Conservation (phyloP, 2,113 vertebrate species). For the Coptodon bakossiorum region DNA sequence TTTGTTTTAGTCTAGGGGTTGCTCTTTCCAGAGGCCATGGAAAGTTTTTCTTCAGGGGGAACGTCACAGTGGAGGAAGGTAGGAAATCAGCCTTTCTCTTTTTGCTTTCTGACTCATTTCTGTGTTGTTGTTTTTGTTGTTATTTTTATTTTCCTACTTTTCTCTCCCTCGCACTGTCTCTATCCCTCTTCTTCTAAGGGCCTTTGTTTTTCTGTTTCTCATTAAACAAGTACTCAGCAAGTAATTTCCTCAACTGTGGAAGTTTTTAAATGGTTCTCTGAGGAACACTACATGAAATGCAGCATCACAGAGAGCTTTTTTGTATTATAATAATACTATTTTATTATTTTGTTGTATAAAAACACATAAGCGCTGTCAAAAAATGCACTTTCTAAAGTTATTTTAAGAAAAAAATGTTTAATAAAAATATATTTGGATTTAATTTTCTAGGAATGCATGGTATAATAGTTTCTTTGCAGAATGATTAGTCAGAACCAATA, state of each 20-base stretch:
- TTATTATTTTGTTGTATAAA: neutral
- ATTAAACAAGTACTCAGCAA: neutral
- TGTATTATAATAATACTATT: neutral
- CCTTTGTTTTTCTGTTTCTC: neutral
- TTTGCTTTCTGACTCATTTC: neutral
- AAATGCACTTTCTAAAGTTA: neutral
- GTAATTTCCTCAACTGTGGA: too few species aligned
- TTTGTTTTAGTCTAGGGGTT: constrained; percentile 85
- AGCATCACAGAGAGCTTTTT: neutral
- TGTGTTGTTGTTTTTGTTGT: neutral
- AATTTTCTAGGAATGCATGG: too few species aligned
- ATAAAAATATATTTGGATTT: neutral
- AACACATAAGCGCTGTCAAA: neutral
- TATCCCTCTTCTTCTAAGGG: neutral
- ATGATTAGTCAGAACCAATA: too few species aligned
- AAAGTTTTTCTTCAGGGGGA: constrained; percentile 94
- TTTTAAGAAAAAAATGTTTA: neutral
- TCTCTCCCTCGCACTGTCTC: neutral
- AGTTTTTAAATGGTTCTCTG: neutral
- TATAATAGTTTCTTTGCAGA: fast-evolving
- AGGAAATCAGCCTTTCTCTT: neutral
- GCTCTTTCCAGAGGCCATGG: constrained; percentile 95
- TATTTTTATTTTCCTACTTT: neutral
- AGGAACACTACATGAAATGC: neutral
- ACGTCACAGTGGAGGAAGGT: constrained; percentile 97